Evolutionary conservation across 2,113 vertebrate species (phyloP).

Genomic region (Dasyurus viverrinus): DNA sequence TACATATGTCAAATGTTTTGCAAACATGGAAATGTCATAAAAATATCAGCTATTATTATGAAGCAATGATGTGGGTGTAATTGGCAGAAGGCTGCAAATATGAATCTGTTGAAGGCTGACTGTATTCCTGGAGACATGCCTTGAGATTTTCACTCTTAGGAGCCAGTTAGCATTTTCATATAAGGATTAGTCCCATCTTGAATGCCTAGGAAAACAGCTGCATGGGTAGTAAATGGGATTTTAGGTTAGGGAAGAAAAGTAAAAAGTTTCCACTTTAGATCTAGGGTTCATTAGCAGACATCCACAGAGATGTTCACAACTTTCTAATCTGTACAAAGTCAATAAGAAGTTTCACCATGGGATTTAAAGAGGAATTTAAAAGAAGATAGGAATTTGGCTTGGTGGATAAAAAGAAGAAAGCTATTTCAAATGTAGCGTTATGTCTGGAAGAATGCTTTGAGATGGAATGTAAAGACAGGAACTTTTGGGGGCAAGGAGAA

Average conservation of each 20-base stretch:
- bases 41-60: not conserved
- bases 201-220: constrained; percentile 34
- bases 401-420: constrained; percentile 32
- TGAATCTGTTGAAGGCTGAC: constrained; percentile 23
- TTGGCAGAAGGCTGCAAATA: constrained; percentile 2
- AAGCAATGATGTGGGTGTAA: constrained; percentile 53
- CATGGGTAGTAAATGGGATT: not conserved
- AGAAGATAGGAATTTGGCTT: constrained; percentile 59
- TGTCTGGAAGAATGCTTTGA: not conserved
- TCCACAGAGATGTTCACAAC: constrained; percentile 53
- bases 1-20: not conserved
- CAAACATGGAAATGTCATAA: not conserved
- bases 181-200: constrained; percentile 13
- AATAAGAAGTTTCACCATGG: constrained; percentile 14
- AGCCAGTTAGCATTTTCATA: constrained; percentile 41
- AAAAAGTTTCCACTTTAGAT: constrained; percentile 16
- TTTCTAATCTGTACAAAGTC: constrained; percentile 20
- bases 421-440: constrained; percentile 14
- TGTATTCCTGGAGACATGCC: constrained; percentile 59
- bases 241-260: constrained; percentile 25
- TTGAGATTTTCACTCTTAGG: constrained; percentile 36
- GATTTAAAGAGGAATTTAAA: constrained; percentile 53
- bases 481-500: not conserved
- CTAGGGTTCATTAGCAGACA: constrained; percentile 19
- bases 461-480: constrained; percentile 50